Evolutionary conservation across 2,888 invertebrate genomes (phyloP), one percentile per base, ranked within the genome.

Genomic region (Leptothorax acervorum): DNA sequence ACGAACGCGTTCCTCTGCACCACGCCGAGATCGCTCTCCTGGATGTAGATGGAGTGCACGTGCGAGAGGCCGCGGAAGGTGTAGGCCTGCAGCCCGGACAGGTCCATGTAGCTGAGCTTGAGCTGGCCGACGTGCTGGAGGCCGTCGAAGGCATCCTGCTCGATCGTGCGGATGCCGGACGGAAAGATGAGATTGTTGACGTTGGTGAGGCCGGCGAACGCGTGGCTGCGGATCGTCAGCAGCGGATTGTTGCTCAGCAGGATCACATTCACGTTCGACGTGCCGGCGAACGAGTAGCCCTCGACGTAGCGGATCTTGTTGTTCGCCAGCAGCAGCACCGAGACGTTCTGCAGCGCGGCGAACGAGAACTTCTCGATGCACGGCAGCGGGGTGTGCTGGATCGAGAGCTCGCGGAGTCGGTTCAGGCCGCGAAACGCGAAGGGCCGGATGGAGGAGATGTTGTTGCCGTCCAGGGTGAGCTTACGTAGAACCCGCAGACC

Each of bases 361-460:
- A 99, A 98, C 18, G 98, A 97, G 93, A 97, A 98, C 79, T 97
- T 97, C 57, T 98, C 97, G 81, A 99, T 97, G 48, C 97, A 97
- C 73, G 97, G 96, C 76, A 99, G 95, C 2, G 97, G 98, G 15
- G 99, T 98, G 92, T 98, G 97, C 93, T 98, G 98, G 89, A 99
- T 98, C 90, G 98, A 97, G 60, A 98, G 96, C 93, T 97, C 98
- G 92, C 96, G 96, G 9, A 99, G 96, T 18, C 97, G 96, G 5
- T 97, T 97, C 78, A 99, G 95, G 12, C 98, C 98, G 45, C 97
- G 97, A 95, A 99, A 98, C 76, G 98, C 98, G 94, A 98, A 98
- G 74, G 97, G 97, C 91, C 97, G 97, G 91, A 99, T 97, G 86
- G 96, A 96, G 74, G 97, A 96, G 89, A 99, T 97, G 94, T 98